phyloP scores from a whole-genome alignment of 2,113 vertebrate genomes.

The Ondatra zibethicus region DNA sequence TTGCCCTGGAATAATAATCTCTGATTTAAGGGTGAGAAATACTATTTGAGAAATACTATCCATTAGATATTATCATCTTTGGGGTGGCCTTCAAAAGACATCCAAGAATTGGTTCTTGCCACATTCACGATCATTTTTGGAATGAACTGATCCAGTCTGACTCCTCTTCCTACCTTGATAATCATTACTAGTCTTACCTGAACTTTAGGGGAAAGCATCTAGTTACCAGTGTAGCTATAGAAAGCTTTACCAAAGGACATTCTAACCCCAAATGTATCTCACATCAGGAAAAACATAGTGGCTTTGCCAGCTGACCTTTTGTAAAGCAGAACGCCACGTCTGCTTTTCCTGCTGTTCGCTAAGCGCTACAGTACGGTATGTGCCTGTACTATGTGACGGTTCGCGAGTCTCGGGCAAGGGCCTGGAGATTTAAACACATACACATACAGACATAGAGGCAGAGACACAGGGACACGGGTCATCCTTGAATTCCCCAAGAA shows the following conservation, averaged over 20 bases:
- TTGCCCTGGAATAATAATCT: neutral
- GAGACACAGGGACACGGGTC: too few relatives aligned
- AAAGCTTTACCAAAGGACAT: neutral
- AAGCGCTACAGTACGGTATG: rapidly evolving
- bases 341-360: too few relatives aligned
- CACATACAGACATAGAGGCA: too few relatives aligned
- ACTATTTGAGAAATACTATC: neutral
- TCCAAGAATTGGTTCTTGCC: neutral
- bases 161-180: neutral
- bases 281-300: neutral
- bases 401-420: too few relatives aligned
- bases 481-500: too few relatives aligned
- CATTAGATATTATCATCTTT: neutral
- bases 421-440: too few relatives aligned
- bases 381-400: too few relatives aligned
- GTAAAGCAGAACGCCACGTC: too few relatives aligned
- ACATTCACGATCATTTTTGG: neutral
- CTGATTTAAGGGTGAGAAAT: neutral
- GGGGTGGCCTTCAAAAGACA: neutral
- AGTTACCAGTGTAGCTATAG: neutral
- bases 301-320: neutral
- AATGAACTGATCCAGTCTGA: neutral
- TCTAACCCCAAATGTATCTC: neutral
- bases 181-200: neutral
- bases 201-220: neutral